Evolutionary conservation across 2,888 invertebrate genomes (phyloP), one percentile per base, ranked within the genome.

Genomic region (Tipula lateralis): DNA sequence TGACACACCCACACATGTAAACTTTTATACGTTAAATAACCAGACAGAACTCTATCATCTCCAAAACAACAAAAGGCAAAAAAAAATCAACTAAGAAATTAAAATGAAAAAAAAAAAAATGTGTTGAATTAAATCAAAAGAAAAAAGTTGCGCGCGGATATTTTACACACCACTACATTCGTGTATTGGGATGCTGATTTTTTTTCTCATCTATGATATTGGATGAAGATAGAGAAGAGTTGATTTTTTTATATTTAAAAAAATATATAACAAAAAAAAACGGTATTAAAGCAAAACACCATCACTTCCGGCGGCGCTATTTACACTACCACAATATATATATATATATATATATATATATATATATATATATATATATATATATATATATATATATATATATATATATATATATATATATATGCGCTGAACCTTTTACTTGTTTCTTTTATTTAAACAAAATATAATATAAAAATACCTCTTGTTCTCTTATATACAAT

Each of bases 301-400:
- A 89, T 89, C 89, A 89, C 90, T 90, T 90, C 89, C 89, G 89
- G 90, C 89, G 89, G 89, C 89, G 89, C 89, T 89, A 88, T 88
- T 89, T 88, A 88, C 88, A 89, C 89, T 90, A 88, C 89, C 39
- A 86, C 80, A 85, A 85, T 66, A 84, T 84, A 85, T 84, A 29
- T 19, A 84, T 36, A 83, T 66, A 66, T 66, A 24, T 66, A 44
- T 34, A 32, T n/a, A n/a, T n/a, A n/a, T n/a, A n/a, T n/a, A 32
- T 32, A 32, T 32, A 32, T 32, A 32, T 12, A 85, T n/a, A 83
- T 36, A 66, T 7, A 84, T 84, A 84, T 66, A 84, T 13, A 81
- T 39, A 44, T 84, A 66, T 85, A 85, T 86, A 86, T 86, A 85
- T 86, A 86, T 86, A 85, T 85, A 86, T 86, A 85, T 86, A 86